phyloP scores from a whole-genome alignment of 2,113 vertebrate genomes.

The Megatriorchis doriae region DNA sequence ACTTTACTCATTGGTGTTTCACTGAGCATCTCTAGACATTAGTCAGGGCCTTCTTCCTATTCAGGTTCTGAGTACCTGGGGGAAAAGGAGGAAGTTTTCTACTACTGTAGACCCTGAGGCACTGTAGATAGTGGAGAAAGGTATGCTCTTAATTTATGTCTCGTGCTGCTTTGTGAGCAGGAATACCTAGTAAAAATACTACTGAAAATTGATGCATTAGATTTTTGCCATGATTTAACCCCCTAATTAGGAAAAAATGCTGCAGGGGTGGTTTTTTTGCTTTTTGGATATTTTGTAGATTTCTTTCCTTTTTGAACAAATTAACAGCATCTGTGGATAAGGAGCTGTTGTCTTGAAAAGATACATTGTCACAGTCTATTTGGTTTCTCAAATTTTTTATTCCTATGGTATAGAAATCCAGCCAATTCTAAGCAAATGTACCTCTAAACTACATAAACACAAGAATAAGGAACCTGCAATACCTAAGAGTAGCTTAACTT shows the following conservation, averaged over 20 bases:
- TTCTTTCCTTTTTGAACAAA: neutral
- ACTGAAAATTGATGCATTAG: neutral
- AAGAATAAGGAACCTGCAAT: neutral
- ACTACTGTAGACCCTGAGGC: neutral
- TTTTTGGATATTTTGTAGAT: neutral
- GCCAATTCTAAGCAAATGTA: neutral
- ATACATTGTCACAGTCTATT: neutral
- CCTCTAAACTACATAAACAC: neutral
- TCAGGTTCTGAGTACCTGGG: neutral
- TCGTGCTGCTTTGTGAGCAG: neutral
- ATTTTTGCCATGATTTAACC: neutral
- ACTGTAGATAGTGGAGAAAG: neutral
- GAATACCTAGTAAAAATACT: neutral
- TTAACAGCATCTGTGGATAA: neutral
- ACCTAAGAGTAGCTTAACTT: neutral
- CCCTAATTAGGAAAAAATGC: neutral
- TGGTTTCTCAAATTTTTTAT: neutral
- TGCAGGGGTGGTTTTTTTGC: neutral
- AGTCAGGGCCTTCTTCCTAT: neutral
- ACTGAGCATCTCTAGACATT: neutral
- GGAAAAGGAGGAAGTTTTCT: neutral
- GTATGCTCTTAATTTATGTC: neutral
- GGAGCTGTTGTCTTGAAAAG: neutral
- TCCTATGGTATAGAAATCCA: neutral
- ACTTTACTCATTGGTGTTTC: neutral